Evolutionary conservation across 2,113 vertebrate species (phyloP), one percentile per base, ranked within the genome.

Genomic region (Salvator merianae): DNA sequence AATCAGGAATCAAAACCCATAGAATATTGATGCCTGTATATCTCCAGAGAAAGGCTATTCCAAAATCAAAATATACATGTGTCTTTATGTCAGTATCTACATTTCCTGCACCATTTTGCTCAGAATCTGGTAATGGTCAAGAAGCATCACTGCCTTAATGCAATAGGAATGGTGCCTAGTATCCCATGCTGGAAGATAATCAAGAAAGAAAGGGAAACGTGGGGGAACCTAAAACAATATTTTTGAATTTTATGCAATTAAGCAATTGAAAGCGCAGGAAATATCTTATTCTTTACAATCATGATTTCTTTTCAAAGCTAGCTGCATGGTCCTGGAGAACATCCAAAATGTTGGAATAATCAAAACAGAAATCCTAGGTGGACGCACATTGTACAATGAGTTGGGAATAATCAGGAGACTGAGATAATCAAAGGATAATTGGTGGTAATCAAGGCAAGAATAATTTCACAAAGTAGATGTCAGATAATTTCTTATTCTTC

Each of bases 361-460:
- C 63, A 50, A n/a, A 80, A 47, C 63, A 66, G 38, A 79, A 81
- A 10, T 71, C 50, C 47, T 81, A 53, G 47, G 81, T 82, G 53
- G 81, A 82, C 22, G 30, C 40, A 28, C 55, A 43, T 63, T 82
- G 70, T 63, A 82, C 70, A 82, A 62, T 63, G 70, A 73, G 55
- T 62, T 40, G 55, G 55, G 69, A 82, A 73, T 74, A 82, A 82
- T 82, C 81, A 63, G 36, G 69, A 82, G 53, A 82, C 55, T 63
- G 81, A 43, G 34, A 82, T 82, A 82, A 82, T 73, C 32, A 73
- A 59, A 82, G 28, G 53, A 82, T 82, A 82, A 82, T 82, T 82
- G 81, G 69, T 73, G 66, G 68, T 62, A 82, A 73, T 72, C 80
- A 82, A 62, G 53, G 69, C 53, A 73, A 73, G 80, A 82, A 72